These are phyloP conservation scores for Aphidoletes aphidimyza DNA, from an alignment of 2,888 invertebrate species.

Conservation along the genomic window DNA sequence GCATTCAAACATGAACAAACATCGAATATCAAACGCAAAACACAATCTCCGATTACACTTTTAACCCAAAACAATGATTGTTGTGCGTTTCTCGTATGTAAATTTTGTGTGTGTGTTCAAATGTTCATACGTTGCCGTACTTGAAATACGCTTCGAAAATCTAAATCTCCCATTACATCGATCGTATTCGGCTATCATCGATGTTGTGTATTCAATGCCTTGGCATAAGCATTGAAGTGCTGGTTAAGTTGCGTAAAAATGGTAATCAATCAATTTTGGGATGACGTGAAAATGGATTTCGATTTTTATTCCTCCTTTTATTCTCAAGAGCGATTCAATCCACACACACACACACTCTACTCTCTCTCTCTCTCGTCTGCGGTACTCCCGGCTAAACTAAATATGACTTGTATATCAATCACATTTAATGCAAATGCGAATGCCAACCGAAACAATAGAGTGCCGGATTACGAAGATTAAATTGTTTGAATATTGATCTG, in stretches of 20 bases:
- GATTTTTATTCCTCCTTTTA: background rate
- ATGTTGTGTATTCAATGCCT: too few relatives aligned
- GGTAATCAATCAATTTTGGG: conserved; percentile 51
- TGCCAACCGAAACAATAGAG: conserved; percentile 4
- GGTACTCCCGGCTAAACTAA: background rate
- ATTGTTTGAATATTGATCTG: conserved; percentile 40
- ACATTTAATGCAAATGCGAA: conserved; percentile 42
- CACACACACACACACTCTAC: background rate
- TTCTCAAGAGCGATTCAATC: too few relatives aligned
- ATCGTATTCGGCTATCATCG: background rate
- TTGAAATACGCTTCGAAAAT: background rate
- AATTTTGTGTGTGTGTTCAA: too few relatives aligned
- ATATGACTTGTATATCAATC: conserved; percentile 41
- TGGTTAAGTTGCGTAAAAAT: conserved; percentile 28
- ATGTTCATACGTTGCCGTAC: background rate
- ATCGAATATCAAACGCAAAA: background rate
- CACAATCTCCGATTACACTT: conserved; percentile 17
- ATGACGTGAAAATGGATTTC: conserved; percentile 52
- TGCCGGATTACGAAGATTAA: conserved; percentile 30
- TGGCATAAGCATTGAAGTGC: background rate
- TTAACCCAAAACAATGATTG: background rate
- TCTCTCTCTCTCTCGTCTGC: background rate
- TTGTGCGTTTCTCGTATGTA: background rate
- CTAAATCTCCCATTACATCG: background rate
- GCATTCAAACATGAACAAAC: too few relatives aligned